Base-by-base conservation (phyloP, 2,888 invertebrate species). In the Lydus trimaculatus region DNA sequence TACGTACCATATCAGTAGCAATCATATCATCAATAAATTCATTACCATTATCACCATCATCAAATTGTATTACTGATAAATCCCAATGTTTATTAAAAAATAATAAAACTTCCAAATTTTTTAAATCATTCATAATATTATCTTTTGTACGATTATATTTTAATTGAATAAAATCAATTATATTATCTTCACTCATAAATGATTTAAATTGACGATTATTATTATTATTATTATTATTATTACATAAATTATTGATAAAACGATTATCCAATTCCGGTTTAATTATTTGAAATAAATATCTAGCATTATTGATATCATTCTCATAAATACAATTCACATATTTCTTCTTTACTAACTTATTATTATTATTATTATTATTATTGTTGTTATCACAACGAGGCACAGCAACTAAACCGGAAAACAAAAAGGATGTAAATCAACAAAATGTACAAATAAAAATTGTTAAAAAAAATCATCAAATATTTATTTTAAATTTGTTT, bases 81-180 rank as follows among this genome's bases (percentile, higher is more conserved):
- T 91, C 91, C 94, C 93, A 93, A 62, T 91, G 88, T 0, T 92
- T 91, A 83, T 94, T 94, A 69, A 88, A 87, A 48, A 91, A 87
- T 15, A 91, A 87, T 60, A 94, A 84, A 60, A 94, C 89, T 79
- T 93, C 89, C 62, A 92, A 87, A 79, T 91, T 92, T 73, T 90
- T 88, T 23, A 90, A 84, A 81, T 89, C 91, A 56, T 85, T 86
- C 71, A n/a, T n/a, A 87, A 85, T 72, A 89, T 82, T 70, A 82
- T 76, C 63, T 78, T 80, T 71, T 28, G 72, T 83, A 75, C n/a
- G n/a, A n/a, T 23, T 6, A 52, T 84, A 84, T 69, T 86, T 87
- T 1, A 85, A 87, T 61, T 82, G 79, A 15, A 88, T 83, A 78
- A 89, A 88, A 58, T 89, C 87, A 33, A 92, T 83, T 39, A 92